A percentile compares a stretch with the other conserved stretches of the same genome.
Evolutionary conservation across 2,113 vertebrate species (phyloP).

Genomic region (Thymallus thymallus): DNA sequence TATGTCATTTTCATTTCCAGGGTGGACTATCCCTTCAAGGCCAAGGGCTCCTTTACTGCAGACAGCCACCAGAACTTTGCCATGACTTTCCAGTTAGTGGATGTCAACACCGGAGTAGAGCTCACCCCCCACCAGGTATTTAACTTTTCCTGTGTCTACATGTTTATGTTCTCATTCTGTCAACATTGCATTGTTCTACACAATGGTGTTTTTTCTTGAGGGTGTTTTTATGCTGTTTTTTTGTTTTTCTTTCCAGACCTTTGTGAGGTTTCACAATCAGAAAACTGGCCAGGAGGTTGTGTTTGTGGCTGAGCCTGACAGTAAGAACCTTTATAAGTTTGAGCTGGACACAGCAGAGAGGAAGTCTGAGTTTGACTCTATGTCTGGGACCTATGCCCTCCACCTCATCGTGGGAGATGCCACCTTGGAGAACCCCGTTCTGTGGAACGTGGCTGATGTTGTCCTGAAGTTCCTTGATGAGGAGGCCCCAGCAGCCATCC

Average conservation of each 20-base stretch:
- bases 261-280: slow-evolving; percentile 94
- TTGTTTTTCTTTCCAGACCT: slow-evolving; percentile 77
- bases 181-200: neutral
- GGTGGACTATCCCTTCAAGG: slow-evolving; percentile 90
- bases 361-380: slow-evolving; percentile 92
- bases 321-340: slow-evolving; percentile 94
- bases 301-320: slow-evolving; percentile 96
- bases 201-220: too few relatives aligned
- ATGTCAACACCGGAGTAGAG: slow-evolving; percentile 89
- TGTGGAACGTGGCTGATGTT: slow-evolving; percentile 97
- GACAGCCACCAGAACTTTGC: slow-evolving; percentile 98
- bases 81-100: slow-evolving; percentile 92
- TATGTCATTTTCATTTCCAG: slow-evolving; percentile 67
- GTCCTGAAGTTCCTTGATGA: slow-evolving; percentile 94
- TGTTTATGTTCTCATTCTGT: neutral
- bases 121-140: slow-evolving; percentile 95
- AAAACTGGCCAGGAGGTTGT: slow-evolving; percentile 97
- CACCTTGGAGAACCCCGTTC: slow-evolving; percentile 93
- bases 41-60: slow-evolving; percentile 86
- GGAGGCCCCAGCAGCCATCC: slow-evolving; percentile 83
- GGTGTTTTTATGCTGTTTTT: neutral
- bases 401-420: slow-evolving; percentile 95
- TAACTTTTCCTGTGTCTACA: neutral
- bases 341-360: slow-evolving; percentile 93
- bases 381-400: slow-evolving; percentile 92